Percentiles rank a stretch among this genome's conserved stretches.
phyloP scores from a whole-genome alignment of 2,888 invertebrate species.

The Epirrhoe tristata region DNA sequence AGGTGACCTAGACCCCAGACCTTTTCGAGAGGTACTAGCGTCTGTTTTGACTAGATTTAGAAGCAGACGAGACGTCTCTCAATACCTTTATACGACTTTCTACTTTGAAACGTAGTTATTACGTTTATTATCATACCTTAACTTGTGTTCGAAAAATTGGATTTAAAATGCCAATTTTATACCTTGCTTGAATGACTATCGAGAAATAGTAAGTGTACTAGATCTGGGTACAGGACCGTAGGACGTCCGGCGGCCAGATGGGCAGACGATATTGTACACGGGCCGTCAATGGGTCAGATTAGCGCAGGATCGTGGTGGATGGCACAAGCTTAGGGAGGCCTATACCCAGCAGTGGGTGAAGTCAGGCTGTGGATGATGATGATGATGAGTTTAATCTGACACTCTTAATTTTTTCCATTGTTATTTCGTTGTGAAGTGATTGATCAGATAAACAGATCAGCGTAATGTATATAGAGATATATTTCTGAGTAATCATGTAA shows the following conservation, averaged over 20 bases:
- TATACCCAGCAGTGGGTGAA: too few species aligned
- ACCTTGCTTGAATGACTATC: too few species aligned
- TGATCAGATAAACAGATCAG: background rate
- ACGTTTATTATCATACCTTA: background rate
- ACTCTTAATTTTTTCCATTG: background rate
- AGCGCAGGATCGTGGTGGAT: too few species aligned
- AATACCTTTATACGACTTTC: background rate
- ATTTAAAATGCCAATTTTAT: too few species aligned
- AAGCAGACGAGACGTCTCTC: background rate
- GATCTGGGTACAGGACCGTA: too few species aligned
- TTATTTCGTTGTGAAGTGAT: background rate
- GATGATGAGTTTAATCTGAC: too few species aligned
- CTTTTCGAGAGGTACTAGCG: background rate
- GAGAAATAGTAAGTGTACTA: too few species aligned
- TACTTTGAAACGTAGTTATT: background rate
- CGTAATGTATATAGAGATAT: background rate
- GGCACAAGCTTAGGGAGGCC: too few species aligned
- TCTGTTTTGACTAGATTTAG: constrained; percentile 14
- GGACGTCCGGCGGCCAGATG: too few species aligned
- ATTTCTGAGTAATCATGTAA: background rate
- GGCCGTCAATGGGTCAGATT: too few species aligned
- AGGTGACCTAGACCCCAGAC: constrained; percentile 31
- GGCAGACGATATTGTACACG: too few species aligned
- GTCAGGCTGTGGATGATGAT: too few species aligned
- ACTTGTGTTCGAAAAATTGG: background rate